Conservation (phyloP, 2,888 invertebrate species). For the Metalampra italica region DNA sequence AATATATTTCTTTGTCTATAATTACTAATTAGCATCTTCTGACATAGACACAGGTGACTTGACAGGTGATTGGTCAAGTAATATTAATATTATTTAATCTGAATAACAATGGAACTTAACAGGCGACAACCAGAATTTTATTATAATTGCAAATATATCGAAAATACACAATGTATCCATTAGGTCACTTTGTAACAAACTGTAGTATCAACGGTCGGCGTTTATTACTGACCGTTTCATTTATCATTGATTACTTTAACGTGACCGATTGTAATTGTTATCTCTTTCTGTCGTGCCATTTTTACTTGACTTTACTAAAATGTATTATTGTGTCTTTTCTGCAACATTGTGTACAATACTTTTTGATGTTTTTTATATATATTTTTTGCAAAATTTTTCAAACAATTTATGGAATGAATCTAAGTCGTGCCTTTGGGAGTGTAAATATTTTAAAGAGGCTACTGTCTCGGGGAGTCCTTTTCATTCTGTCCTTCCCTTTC, state of each 20-base stretch:
- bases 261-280: conserved; percentile 22
- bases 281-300: conserved; percentile 10
- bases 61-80: too few relatives aligned
- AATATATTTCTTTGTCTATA: too few relatives aligned
- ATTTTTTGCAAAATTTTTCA: not conserved
- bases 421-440: not conserved
- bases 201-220: conserved; percentile 14
- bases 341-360: not conserved
- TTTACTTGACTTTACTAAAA: not conserved
- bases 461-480: conserved; percentile 6
- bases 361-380: not conserved
- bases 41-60: too few relatives aligned
- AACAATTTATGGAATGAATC: not conserved
- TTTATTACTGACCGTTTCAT: conserved; percentile 23
- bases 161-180: not conserved
- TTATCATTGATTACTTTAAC: conserved; percentile 22
- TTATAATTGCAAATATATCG: too few relatives aligned
- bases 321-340: not conserved
- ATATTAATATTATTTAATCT: too few relatives aligned
- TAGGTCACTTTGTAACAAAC: conserved; percentile 9
- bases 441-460: conserved; percentile 9
- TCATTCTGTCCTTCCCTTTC: conserved; percentile 27
- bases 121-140: too few relatives aligned
- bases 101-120: too few relatives aligned
- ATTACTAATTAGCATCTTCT: too few relatives aligned